Evolutionary conservation across 1,140 invertebrate genomes (phyloP).

Genomic region (Camponotus vicinus): DNA sequence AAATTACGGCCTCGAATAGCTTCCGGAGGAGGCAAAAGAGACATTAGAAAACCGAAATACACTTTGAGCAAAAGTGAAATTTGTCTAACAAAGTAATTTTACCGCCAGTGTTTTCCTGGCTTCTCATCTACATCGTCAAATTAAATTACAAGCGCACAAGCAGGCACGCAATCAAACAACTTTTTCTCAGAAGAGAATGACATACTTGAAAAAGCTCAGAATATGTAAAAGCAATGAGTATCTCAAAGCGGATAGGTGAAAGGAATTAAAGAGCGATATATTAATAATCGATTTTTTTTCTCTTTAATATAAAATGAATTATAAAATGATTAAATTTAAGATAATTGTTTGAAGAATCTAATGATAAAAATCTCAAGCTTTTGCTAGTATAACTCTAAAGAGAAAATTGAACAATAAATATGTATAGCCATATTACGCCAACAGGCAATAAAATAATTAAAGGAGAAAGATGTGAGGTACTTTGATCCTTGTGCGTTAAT

Average conservation of each 20-base stretch:
- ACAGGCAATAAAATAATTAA: constrained; percentile 42
- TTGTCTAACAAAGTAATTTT: constrained; percentile 42
- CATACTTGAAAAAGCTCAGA: not conserved
- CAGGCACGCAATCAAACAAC: constrained; percentile 2
- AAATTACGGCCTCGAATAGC: not conserved
- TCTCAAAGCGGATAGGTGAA: not conserved
- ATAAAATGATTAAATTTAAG: not conserved
- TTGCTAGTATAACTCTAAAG: not conserved
- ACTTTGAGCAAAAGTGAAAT: constrained; percentile 27
- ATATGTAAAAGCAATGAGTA: not conserved
- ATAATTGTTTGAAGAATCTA: constrained; percentile 9
- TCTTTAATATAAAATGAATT: not conserved
- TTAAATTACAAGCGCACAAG: constrained; percentile 19
- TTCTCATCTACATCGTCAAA: constrained; percentile 42
- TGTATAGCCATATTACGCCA: not conserved
- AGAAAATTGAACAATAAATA: constrained; percentile 36
- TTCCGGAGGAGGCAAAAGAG: not conserved
- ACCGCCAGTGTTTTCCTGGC: not conserved
- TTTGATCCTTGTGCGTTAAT: constrained; percentile 2
- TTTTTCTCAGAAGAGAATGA: constrained; percentile 2
- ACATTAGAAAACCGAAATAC: constrained; percentile 44
- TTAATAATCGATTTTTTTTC: constrained; percentile 4
- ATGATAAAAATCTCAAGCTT: not conserved
- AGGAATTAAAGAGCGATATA: not conserved
- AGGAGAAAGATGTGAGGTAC: not conserved